Evolutionary conservation across 53 echinoderm and acorn worm species (phyloP).

Genomic region (Patiria pectinifera): DNA sequence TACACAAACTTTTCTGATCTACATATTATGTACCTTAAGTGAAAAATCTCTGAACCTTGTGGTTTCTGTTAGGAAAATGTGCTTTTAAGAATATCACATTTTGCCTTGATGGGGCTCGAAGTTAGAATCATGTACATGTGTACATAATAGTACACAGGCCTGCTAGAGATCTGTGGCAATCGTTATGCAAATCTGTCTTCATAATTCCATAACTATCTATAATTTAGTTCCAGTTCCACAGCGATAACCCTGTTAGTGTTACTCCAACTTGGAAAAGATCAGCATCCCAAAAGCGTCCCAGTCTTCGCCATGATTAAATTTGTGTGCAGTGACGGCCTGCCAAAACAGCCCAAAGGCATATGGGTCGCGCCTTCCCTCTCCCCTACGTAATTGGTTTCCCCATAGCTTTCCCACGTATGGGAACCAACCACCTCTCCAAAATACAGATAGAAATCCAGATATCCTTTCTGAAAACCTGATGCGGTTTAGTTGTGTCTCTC

Average conservation of each 20-base stretch:
- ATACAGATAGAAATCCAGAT: background rate
- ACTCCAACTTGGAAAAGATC: background rate
- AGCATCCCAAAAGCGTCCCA: background rate
- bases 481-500: background rate
- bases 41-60: too few species aligned
- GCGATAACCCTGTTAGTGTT: background rate
- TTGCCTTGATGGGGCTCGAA: too few species aligned
- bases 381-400: conserved; percentile 7
- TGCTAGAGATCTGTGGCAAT: background rate
- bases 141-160: background rate
- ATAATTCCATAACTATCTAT: background rate
- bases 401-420: background rate
- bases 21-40: too few species aligned
- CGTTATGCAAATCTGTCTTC: background rate
- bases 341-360: conserved; percentile 19
- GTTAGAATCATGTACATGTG: too few species aligned
- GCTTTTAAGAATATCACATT: too few species aligned
- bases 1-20: too few species aligned
- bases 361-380: background rate
- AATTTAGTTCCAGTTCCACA: background rate
- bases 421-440: background rate
- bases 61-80: too few species aligned
- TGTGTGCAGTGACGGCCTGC: conserved; percentile 19
- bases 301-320: conserved; percentile 36
- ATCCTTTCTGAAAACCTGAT: background rate